Percentiles rank a stretch among this genome's conserved stretches.
Evolutionary conservation across 2,113 vertebrate genomes (phyloP).

Genomic region (Pseudorhombus dupliciocellatus): DNA sequence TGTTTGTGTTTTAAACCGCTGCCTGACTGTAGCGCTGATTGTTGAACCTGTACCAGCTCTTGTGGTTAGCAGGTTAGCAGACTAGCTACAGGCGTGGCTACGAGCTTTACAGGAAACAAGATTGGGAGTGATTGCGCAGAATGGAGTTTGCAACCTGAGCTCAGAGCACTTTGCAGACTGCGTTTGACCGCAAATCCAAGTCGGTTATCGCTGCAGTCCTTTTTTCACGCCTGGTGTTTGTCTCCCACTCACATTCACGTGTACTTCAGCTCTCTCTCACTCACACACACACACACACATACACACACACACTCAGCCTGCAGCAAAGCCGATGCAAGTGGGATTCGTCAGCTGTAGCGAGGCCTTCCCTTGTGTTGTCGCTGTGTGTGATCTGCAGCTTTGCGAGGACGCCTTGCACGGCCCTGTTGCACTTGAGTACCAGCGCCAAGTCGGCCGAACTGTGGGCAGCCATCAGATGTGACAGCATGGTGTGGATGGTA

Average conservation of each 20-base stretch:
- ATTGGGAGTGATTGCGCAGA: slow-evolving; percentile 69
- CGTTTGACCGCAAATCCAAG: slow-evolving; percentile 7
- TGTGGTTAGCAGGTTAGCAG: slow-evolving; percentile 59
- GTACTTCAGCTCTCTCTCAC: not conserved
- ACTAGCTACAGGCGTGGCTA: slow-evolving; percentile 79
- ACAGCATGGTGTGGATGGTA: slow-evolving; percentile 16
- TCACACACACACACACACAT: not conserved
- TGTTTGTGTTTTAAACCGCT: not conserved
- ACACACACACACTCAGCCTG: slow-evolving; percentile 14
- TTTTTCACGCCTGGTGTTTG: not conserved
- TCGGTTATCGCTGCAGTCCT: not conserved
- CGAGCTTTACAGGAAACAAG: slow-evolving; percentile 75
- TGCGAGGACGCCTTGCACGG: slow-evolving; percentile 36
- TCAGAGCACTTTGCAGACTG: slow-evolving; percentile 21
- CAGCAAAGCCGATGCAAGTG: slow-evolving; percentile 32
- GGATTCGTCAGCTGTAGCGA: slow-evolving; percentile 38
- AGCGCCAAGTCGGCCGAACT: slow-evolving; percentile 22
- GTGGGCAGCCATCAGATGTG: slow-evolving; percentile 20
- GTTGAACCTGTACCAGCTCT: not conserved
- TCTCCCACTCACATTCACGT: not conserved
- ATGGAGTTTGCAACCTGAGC: slow-evolving; percentile 32
- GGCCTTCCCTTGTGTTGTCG: slow-evolving; percentile 58
- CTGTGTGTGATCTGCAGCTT: slow-evolving; percentile 36
- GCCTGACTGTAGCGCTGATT: not conserved
- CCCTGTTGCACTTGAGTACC: slow-evolving; percentile 37